These are phyloP conservation scores for Sebastes alutus DNA, from an alignment of 2,797 vertebrate genomes.

Conservation along the genomic window DNA sequence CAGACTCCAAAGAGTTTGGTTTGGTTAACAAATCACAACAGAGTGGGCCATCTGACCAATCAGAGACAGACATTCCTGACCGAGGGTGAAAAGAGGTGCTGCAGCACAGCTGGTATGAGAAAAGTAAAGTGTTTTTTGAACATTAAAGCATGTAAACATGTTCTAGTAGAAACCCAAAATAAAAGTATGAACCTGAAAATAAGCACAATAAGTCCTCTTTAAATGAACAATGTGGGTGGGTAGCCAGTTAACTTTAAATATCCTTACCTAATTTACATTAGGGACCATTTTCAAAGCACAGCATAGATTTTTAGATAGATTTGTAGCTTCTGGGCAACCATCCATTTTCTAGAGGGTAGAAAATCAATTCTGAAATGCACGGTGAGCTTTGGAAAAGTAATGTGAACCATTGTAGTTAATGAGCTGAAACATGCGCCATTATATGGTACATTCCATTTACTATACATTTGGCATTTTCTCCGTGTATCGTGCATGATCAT, in stretches of 20 bases:
- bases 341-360: background rate
- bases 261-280: background rate
- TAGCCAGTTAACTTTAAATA: background rate
- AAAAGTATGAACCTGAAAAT: no score
- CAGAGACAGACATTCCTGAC: no score
- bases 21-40: no score
- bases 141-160: no score
- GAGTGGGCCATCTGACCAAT: no score
- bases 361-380: conserved; percentile 5
- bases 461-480: background rate
- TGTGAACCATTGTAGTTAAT: background rate
- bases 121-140: no score
- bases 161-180: no score
- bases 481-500: background rate
- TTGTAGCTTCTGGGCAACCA: background rate
- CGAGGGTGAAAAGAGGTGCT: no score
- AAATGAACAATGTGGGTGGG: background rate
- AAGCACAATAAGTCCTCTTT: no score
- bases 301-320: background rate
- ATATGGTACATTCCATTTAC: background rate
- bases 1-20: no score
- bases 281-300: background rate
- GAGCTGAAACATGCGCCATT: background rate
- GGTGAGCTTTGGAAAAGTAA: background rate
- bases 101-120: no score